Evolutionary conservation across 2,113 vertebrate species (phyloP).

Genomic region (Tricholaema leucomelas): DNA sequence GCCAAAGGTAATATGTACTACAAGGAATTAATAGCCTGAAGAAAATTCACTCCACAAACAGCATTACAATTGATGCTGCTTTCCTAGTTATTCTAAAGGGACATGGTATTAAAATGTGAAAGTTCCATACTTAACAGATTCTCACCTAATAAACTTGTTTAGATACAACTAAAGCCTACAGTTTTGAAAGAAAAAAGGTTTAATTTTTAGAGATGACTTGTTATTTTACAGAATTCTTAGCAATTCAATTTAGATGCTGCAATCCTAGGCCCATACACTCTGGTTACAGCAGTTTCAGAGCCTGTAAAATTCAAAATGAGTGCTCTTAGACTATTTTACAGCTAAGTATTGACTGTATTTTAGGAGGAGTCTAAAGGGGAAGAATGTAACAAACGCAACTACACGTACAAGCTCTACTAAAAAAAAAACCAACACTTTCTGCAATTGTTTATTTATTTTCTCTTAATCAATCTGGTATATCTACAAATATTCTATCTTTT

Average conservation of each 20-base stretch:
- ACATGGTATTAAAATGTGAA: constrained; percentile 59
- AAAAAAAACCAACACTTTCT: not conserved
- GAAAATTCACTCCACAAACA: constrained; percentile 58
- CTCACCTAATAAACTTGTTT: constrained; percentile 69
- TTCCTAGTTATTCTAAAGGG: constrained; percentile 62
- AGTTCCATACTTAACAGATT: constrained; percentile 69
- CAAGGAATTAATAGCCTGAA: constrained; percentile 64
- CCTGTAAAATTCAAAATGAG: constrained; percentile 46
- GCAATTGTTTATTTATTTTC: not conserved
- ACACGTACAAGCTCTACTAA: not conserved
- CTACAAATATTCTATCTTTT: not conserved
- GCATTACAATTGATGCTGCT: constrained; percentile 63
- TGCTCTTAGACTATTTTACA: constrained; percentile 4
- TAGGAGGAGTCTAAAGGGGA: not conserved
- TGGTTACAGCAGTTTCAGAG: constrained; percentile 6
- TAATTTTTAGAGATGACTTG: constrained; percentile 46
- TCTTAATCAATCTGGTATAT: not conserved
- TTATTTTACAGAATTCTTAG: constrained; percentile 58
- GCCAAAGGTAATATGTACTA: constrained; percentile 61
- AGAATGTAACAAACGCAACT: constrained; percentile 1
- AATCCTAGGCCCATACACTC: not conserved
- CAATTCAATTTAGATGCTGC: constrained; percentile 28
- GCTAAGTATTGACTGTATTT: not conserved
- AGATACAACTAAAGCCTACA: constrained; percentile 54
- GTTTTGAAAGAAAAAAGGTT: constrained; percentile 42